Percentiles rank a stretch among this genome's conserved stretches.
Evolutionary conservation across 1,140 invertebrate species (phyloP).

Genomic region (Harlomillsia oculata): DNA sequence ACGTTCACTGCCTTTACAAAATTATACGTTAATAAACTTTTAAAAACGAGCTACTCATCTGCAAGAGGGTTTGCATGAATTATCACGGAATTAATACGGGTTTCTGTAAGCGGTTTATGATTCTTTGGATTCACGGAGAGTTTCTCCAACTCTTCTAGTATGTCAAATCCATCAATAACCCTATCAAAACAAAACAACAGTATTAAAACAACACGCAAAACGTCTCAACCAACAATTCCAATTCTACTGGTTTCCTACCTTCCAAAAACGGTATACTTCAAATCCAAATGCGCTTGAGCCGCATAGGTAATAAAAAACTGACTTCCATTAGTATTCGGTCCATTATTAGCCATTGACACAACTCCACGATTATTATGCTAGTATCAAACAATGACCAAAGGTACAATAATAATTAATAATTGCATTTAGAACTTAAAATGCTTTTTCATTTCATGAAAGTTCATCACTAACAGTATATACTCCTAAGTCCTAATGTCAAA

Average conservation of each 20-base stretch:
- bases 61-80: constrained; percentile 96
- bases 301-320: constrained; percentile 95
- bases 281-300: constrained; percentile 87
- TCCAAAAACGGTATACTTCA: constrained; percentile 95
- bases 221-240: neutral
- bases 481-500: no score
- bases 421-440: no score
- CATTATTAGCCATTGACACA: constrained; percentile 97
- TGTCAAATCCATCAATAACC: constrained; percentile 94
- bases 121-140: constrained; percentile 87
- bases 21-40: no score
- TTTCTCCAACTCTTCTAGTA: constrained; percentile 91
- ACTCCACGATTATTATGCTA: constrained; percentile 78
- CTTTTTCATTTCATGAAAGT: no score
- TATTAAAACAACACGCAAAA: neutral
- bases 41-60: constrained; percentile 2
- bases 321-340: constrained; percentile 95
- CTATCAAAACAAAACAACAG: constrained; percentile 48
- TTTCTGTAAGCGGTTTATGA: constrained; percentile 73
- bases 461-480: no score
- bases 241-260: constrained; percentile 53
- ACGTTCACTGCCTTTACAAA: no score
- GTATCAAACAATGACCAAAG: constrained; percentile 33
- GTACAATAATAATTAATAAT: no score
- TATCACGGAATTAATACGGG: constrained; percentile 73